phyloP scores from a whole-genome alignment of 2,888 invertebrate species.

The Habrosyne pyritoides region DNA sequence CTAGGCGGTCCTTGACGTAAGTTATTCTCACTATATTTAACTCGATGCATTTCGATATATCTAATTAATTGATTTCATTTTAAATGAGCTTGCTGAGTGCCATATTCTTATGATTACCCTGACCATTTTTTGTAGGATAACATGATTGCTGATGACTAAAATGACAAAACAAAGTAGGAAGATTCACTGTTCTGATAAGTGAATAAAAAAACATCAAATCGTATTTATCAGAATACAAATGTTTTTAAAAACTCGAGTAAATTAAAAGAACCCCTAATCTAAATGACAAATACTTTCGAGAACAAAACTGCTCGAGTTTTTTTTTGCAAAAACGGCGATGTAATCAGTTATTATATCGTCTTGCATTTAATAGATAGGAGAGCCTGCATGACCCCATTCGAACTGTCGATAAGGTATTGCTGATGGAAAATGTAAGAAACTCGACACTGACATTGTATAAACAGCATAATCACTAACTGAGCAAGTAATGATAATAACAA shows the following conservation, averaged over 20 bases:
- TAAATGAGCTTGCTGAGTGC: too few relatives aligned
- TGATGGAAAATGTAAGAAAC: conserved; percentile 6
- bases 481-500: conserved; percentile 3
- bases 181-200: too few relatives aligned
- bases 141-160: too few relatives aligned
- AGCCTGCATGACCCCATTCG: conserved; percentile 5
- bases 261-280: neutral
- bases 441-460: conserved; percentile 3
- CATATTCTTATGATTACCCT: too few relatives aligned
- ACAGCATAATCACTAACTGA: conserved; percentile 4
- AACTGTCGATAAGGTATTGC: conserved; percentile 5
- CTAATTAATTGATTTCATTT: too few relatives aligned
- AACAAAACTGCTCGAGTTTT: neutral
- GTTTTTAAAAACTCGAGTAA: too few relatives aligned
- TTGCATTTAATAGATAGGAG: neutral
- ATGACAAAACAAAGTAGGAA: too few relatives aligned
- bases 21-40: too few relatives aligned
- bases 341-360: neutral
- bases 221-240: too few relatives aligned
- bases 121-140: too few relatives aligned
- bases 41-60: too few relatives aligned
- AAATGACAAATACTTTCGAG: neutral
- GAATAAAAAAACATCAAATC: neutral
- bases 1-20: conserved; percentile 89
- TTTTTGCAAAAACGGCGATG: neutral